Base-by-base conservation (phyloP, 2,888 invertebrate genomes). In the Cephalotes varians region DNA sequence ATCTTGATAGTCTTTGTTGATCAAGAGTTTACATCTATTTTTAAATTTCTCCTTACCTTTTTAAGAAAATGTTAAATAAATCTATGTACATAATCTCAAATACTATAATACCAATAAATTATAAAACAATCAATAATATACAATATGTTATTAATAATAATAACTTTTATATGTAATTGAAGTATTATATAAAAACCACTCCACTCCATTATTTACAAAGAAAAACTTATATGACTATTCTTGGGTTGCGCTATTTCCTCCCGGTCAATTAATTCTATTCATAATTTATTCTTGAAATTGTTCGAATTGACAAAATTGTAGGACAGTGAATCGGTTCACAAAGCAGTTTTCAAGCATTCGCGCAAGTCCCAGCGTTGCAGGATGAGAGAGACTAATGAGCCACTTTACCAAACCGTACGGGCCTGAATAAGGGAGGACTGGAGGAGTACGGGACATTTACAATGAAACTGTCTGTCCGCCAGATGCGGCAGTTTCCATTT, bases 381-480 rank as follows among this genome's bases (percentile, higher is more conserved):
- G 73, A 76, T 82, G 58, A 37, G 64, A 83, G 73, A 85, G 81
- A 69, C 81, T 89, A 79, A 87, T 76, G 81, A 74, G 51, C 40
- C 76, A 67, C 73, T 85, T 83, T 85, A 89, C 58, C 49, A 58
- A 81, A 83, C 77, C 34, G 72, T 71, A 83, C 74, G 49, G n/a
- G 18, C 18, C 28, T 44, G 79, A 49, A 44, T 62, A 25, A 81
- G 64, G 58, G 82, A 71, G 81, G n/a, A n/a, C n/a, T n/a, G n/a
- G 60, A 83, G 40, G 56, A 83, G 84, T 40, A 83, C 67, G 86
- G 28, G 47, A 82, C 83, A 77, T 83, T 87, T 72, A 77, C 74
- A 79, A 79, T 85, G 81, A 82, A 83, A 81, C 54, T 67, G 83
- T 64, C 80, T 87, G 83, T 80, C 74, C 60, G 73, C 89, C 90